A percentile compares a stretch with the other conserved stretches of the same genome.
Evolutionary conservation across 2,113 vertebrate species (phyloP).

Genomic region (Myanophis thanlyinensis): DNA sequence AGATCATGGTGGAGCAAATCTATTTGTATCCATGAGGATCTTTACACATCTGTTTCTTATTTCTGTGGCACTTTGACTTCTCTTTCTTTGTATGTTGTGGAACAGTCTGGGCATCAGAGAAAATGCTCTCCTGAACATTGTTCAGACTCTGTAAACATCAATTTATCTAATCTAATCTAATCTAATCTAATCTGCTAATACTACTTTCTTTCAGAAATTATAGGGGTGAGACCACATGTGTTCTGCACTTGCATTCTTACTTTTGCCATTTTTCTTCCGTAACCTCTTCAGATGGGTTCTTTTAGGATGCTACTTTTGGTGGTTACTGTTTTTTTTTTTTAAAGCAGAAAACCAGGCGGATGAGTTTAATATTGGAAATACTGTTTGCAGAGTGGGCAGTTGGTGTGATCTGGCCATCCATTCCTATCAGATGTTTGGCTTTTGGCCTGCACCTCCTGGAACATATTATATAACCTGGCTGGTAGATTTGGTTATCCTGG

Average conservation of each 20-base stretch:
- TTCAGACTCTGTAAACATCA: too few relatives aligned
- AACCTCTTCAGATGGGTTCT: neutral
- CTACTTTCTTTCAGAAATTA: neutral
- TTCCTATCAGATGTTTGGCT: neutral
- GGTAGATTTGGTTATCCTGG: neutral
- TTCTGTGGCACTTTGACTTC: neutral
- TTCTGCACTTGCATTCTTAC: neutral
- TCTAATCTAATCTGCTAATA: neutral
- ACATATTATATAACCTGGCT: neutral
- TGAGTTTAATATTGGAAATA: neutral
- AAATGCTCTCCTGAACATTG: neutral
- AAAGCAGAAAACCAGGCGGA: neutral
- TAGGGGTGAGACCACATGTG: neutral
- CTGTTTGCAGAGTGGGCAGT: neutral
- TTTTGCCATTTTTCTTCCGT: neutral
- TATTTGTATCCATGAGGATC: too few relatives aligned
- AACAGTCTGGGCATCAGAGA: neutral
- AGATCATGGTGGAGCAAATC: neutral
- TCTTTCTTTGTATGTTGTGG: neutral
- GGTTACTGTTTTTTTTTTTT: neutral
- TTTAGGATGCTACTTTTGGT: neutral
- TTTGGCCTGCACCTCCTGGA: neutral
- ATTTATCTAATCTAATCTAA: too few relatives aligned
- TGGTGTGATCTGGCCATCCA: too few relatives aligned
- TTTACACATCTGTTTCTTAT: neutral